Conservation (phyloP, 2,797 vertebrate species). For the Heliangelus exortis region DNA sequence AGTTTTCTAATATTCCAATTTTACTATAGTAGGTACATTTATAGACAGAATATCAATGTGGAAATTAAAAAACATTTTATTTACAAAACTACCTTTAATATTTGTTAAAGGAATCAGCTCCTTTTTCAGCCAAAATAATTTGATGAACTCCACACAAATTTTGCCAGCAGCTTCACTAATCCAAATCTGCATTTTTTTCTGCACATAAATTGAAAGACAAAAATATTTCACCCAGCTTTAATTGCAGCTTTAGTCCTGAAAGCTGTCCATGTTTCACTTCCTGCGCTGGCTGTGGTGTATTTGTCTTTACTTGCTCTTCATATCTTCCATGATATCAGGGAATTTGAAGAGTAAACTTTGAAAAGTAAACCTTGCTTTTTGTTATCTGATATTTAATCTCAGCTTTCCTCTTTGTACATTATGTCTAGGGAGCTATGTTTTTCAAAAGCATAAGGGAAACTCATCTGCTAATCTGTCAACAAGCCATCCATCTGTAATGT, state of each 20-base stretch:
- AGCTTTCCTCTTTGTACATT: slow-evolving; percentile 14
- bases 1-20: too few species aligned
- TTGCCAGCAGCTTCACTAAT: slow-evolving; percentile 42
- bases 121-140: slow-evolving; percentile 42
- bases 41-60: not conserved
- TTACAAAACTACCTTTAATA: slow-evolving; percentile 24
- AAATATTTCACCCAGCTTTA: not conserved
- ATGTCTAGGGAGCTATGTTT: slow-evolving; percentile 36
- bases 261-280: not conserved
- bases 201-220: not conserved
- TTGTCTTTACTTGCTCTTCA: slow-evolving; percentile 9
- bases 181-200: not conserved
- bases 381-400: slow-evolving; percentile 49
- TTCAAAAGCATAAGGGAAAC: slow-evolving; percentile 48
- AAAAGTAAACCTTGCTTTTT: slow-evolving; percentile 33
- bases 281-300: not conserved
- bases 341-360: slow-evolving; percentile 45
- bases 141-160: slow-evolving; percentile 18
- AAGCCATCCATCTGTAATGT: slow-evolving; percentile 41
- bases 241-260: not conserved
- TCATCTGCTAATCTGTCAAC: slow-evolving; percentile 68
- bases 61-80: not conserved
- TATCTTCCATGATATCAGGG: not conserved
- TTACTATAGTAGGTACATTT: not conserved
- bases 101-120: not conserved